These are phyloP conservation scores for Rhagophthalmus giganteus DNA, from an alignment of 2,888 invertebrate genomes.

Conservation along the genomic window DNA sequence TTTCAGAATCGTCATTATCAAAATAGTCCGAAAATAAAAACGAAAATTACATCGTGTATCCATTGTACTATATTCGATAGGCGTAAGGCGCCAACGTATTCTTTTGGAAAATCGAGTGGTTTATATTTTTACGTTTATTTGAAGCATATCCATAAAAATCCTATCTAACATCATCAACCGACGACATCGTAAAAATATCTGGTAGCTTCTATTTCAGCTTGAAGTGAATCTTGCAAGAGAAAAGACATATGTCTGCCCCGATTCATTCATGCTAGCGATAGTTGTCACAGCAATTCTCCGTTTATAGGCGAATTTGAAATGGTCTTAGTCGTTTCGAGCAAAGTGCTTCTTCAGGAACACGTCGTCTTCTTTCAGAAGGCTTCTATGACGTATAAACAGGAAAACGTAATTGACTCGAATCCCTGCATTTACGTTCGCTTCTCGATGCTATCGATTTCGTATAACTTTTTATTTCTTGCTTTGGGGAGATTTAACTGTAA, in stretches of 20 bases:
- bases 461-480: constrained; percentile 17
- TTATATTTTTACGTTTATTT: constrained; percentile 41
- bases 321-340: constrained; percentile 28
- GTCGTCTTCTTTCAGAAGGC: constrained; percentile 25
- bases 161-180: constrained; percentile 26
- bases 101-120: constrained; percentile 23
- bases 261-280: constrained; percentile 33
- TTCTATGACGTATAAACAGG: constrained; percentile 40
- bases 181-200: constrained; percentile 39
- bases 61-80: not conserved
- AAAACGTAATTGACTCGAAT: constrained; percentile 40
- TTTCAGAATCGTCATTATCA: too few species aligned
- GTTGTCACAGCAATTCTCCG: constrained; percentile 38
- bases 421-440: constrained; percentile 25
- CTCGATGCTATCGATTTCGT: constrained; percentile 25
- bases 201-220: constrained; percentile 21
- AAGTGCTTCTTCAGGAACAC: constrained; percentile 27
- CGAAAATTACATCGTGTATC: not conserved
- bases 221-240: constrained; percentile 37
- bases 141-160: constrained; percentile 40
- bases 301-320: constrained; percentile 40
- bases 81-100: constrained; percentile 3
- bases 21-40: too few species aligned
- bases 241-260: constrained; percentile 39
- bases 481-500: constrained; percentile 9